Evolutionary conservation across 2,797 vertebrate species (phyloP), one percentile per base, ranked within the genome.

Genomic region (Ptychadena robeensis): DNA sequence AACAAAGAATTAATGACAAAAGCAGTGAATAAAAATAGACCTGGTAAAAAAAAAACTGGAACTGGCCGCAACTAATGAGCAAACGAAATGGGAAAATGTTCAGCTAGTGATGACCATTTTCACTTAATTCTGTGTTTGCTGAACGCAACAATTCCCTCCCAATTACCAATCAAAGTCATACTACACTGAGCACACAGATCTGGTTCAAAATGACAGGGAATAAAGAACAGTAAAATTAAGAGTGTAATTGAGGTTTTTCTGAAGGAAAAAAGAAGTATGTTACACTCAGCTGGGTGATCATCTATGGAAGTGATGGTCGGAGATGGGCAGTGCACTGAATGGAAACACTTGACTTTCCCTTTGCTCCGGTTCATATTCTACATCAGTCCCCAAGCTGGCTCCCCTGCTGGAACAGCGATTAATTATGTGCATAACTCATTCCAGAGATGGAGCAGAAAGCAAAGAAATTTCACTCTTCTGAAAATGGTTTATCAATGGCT

Each of bases 1-100:
- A 89, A 87, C 89, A 91, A 89, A 91, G 87, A 91, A 91, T 89
- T 89, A 93, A 89, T 88, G 93, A 92, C 88, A 91, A 91, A 90
- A 78, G 88, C 89, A 87, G 88, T 84, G 90, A 91, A 90, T 89
- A 87, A 94, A 92, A 93, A 93, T 90, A 87, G 91, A 91, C 90
- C 89, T 90, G 92, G 89, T 92, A 88, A 93, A 92, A 88, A 93
- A 92, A 53, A 92, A 86, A 87, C 87, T 90, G 86, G 86, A 91
- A 88, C 89, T 88, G 88, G 88, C 89, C 11, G 90, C 88, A 87
- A 87, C 91, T 93, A 92, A 94, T 91, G 90, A 93, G 90, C 90
- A 90, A 87, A 90, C 89, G 90, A 89, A 90, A 87, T 81, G 25
- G 25, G 81, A 88, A 91, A 91, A 88, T 87, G 86, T 86, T 90